These are phyloP conservation scores for Scaptodrosophila latifasciaeformis DNA, from an alignment of 2,888 invertebrate genomes.

Conservation along the genomic window DNA sequence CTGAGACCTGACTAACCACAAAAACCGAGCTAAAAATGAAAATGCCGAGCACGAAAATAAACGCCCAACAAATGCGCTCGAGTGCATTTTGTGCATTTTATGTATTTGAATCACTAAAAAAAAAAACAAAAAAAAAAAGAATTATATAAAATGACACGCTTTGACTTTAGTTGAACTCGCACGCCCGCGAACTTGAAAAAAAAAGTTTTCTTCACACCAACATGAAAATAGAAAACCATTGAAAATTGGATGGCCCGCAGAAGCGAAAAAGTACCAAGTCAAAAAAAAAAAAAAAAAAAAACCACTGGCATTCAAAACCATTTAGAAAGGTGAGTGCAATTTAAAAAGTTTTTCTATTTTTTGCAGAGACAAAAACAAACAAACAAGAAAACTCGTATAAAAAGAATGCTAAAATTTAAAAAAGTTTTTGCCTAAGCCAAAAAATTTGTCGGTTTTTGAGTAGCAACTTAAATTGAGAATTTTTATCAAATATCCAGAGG, in stretches of 20 bases:
- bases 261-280: background rate
- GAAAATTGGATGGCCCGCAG: background rate
- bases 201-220: background rate
- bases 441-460: too few relatives aligned
- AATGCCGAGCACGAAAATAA: too few relatives aligned
- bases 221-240: background rate
- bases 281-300: background rate
- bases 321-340: conserved; percentile 41
- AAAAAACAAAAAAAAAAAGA: too few relatives aligned
- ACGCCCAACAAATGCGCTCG: background rate
- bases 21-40: too few relatives aligned
- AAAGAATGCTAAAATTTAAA: too few relatives aligned
- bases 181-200: background rate
- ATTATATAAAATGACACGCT: background rate
- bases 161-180: background rate
- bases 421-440: too few relatives aligned
- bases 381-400: background rate
- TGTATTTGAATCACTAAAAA: background rate
- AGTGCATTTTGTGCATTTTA: background rate
- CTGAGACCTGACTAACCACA: background rate
- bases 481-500: too few relatives aligned
- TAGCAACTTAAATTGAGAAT: too few relatives aligned
- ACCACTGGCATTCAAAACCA: conserved; percentile 7
- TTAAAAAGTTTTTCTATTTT: conserved; percentile 32
- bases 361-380: conserved; percentile 18